A percentile compares a stretch with the other conserved stretches of the same genome.
phyloP scores from a whole-genome alignment of 2,113 vertebrate species.

The Apaloderma vittatum region DNA sequence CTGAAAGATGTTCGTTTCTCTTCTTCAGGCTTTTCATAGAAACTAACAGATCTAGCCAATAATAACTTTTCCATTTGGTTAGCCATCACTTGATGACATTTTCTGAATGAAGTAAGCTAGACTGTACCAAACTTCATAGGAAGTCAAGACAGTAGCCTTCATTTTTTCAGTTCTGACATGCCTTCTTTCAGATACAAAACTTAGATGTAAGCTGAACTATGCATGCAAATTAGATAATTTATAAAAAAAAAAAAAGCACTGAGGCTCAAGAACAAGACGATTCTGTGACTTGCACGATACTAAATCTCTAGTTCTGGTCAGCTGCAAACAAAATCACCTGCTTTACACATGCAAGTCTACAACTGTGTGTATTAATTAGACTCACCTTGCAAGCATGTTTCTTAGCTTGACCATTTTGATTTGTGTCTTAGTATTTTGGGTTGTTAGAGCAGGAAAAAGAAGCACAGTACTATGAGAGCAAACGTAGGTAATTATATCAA shows the following conservation, averaged over 20 bases:
- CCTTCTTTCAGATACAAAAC: not conserved
- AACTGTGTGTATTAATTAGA: not conserved
- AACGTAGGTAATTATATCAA: not conserved
- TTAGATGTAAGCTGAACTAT: not conserved
- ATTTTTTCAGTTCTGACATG: fast-evolving
- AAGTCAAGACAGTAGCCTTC: not conserved
- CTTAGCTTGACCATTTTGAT: not conserved
- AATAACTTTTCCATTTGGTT: not conserved
- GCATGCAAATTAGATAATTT: not conserved
- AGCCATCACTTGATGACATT: not conserved
- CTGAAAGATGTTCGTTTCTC: not conserved
- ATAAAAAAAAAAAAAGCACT: not conserved
- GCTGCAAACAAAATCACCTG: not conserved
- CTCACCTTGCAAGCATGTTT: not conserved
- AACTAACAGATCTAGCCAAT: not conserved
- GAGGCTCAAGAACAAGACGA: not conserved
- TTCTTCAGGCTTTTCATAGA: not conserved
- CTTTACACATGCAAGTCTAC: not conserved
- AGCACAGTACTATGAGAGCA: not conserved
- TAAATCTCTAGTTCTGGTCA: not conserved
- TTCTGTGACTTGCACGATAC: not conserved
- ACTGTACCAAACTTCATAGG: not conserved
- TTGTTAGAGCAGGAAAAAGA: not conserved
- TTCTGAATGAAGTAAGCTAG: not conserved
- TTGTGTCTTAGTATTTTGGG: not conserved